phyloP scores from a whole-genome alignment of 2,888 invertebrate species.

The Lamellibrachia columna region DNA sequence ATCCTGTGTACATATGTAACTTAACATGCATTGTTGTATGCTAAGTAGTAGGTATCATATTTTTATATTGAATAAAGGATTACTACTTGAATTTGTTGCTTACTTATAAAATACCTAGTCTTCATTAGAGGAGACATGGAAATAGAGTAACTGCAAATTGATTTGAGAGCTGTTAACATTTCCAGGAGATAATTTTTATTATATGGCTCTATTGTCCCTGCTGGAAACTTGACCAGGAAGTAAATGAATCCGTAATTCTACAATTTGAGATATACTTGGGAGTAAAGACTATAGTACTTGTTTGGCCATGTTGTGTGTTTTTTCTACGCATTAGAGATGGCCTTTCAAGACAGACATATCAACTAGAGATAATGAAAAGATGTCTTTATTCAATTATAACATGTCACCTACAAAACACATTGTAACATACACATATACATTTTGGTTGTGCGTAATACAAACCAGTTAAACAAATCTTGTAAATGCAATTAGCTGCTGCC shows the following conservation, averaged over 20 bases:
- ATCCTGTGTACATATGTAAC: not conserved
- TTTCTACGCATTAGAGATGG: not conserved
- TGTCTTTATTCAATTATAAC: not conserved
- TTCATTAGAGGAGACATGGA: not conserved
- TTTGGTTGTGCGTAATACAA: not conserved
- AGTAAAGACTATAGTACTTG: no score
- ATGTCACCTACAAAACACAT: not conserved
- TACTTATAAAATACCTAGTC: not conserved
- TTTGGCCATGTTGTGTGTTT: not conserved
- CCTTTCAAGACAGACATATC: not conserved
- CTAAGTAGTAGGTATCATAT: not conserved
- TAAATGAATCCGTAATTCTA: no score
- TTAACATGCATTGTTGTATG: not conserved
- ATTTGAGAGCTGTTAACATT: no score
- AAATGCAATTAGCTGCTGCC: not conserved
- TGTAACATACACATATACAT: not conserved
- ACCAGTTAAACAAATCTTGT: not conserved
- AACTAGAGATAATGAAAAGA: not conserved
- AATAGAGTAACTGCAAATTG: no score
- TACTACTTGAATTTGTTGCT: not conserved
- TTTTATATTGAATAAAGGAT: conserved; percentile 3
- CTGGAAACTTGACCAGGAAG: no score
- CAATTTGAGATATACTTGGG: no score
- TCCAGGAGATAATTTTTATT: no score
- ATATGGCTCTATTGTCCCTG: no score